These are phyloP conservation scores for Florisuga fusca DNA, from an alignment of 2,797 vertebrate genomes.

Conservation along the genomic window DNA sequence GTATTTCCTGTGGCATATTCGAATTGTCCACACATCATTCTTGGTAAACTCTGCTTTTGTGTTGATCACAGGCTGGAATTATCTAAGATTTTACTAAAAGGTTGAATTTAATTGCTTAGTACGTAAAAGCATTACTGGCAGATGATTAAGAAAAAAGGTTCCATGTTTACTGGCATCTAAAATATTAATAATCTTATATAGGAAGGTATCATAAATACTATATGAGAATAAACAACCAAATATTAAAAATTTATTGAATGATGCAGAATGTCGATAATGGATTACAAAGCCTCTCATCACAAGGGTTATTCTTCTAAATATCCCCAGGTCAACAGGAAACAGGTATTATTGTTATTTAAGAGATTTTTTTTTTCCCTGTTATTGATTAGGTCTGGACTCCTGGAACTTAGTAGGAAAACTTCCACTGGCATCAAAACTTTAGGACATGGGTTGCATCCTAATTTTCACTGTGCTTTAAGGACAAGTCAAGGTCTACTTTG, in stretches of 20 bases:
- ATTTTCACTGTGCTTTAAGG: not conserved
- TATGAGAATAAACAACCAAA: constrained; percentile 67
- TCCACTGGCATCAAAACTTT: not conserved
- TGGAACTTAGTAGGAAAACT: not conserved
- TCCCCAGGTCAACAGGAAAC: not conserved
- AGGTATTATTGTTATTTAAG: not conserved
- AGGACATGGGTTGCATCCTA: not conserved
- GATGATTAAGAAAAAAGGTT: constrained; percentile 59
- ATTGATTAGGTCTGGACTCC: not conserved
- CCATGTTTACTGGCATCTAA: constrained; percentile 63
- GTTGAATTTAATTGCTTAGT: constrained; percentile 14
- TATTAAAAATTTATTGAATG: constrained; percentile 26
- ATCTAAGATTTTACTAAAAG: constrained; percentile 25
- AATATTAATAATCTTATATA: constrained; percentile 39
- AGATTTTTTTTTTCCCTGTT: not conserved
- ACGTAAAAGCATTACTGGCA: constrained; percentile 64
- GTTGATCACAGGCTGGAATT: not conserved
- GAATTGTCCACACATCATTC: not conserved
- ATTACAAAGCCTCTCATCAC: not conserved
- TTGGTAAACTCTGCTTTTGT: not conserved
- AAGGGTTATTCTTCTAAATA: not conserved
- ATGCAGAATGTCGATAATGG: not conserved
- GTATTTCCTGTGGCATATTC: not conserved
- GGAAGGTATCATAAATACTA: constrained; percentile 70
- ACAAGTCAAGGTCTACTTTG: not conserved